phyloP scores from a whole-genome alignment of 2,113 vertebrate genomes.

The Tretioscincus oriximinensis region DNA sequence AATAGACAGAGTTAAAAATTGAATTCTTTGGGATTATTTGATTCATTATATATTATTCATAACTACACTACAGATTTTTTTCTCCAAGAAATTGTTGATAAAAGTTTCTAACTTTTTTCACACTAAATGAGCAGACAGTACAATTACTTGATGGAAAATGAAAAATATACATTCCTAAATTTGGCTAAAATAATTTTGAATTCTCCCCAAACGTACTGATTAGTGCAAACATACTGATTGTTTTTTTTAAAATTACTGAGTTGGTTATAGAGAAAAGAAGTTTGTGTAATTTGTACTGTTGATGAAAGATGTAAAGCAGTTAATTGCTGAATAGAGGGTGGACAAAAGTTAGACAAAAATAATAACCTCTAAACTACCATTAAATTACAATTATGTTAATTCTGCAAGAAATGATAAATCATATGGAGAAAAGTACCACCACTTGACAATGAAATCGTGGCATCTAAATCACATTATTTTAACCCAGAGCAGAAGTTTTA shows the following conservation, averaged over 20 bases:
- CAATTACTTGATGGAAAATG: not conserved
- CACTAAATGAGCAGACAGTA: not conserved
- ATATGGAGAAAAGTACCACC: constrained; percentile 28
- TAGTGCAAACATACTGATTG: constrained; percentile 18
- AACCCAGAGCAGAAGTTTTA: constrained; percentile 51
- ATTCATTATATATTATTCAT: not conserved
- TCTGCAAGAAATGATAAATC: constrained; percentile 66
- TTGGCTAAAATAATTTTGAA: not conserved
- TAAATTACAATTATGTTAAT: constrained; percentile 59
- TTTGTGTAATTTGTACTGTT: constrained; percentile 60
- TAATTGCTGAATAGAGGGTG: constrained; percentile 75
- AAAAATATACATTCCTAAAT: not conserved
- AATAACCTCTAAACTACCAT: constrained; percentile 76
- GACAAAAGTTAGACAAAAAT: constrained; percentile 63
- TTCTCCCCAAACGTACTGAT: not conserved
- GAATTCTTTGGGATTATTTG: not conserved
- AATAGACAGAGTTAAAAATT: not conserved
- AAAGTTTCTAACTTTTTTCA: not conserved
- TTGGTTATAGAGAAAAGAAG: constrained; percentile 50
- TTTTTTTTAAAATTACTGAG: not conserved
- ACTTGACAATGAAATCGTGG: constrained; percentile 59
- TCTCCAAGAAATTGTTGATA: no score
- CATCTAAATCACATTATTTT: constrained; percentile 61
- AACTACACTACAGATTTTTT: not conserved
- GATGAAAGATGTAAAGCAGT: constrained; percentile 78